These are phyloP conservation scores for Isoperla grammatica DNA, from an alignment of 2,888 invertebrate genomes.

Conservation along the genomic window DNA sequence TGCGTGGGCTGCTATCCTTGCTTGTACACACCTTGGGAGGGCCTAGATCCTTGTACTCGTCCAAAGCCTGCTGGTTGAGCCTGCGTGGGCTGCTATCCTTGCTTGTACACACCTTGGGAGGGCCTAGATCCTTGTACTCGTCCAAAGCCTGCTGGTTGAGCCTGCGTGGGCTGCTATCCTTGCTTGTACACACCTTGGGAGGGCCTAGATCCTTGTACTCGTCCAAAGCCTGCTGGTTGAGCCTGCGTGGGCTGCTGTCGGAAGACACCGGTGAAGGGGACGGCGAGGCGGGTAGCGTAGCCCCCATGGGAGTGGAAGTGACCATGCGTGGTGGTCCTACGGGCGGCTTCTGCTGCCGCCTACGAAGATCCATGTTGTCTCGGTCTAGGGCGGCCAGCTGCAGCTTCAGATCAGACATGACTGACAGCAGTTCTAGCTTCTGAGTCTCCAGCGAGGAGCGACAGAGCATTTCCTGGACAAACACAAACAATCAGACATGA, in stretches of 20 bases:
- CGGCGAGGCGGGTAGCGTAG: conserved; percentile 38
- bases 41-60: too few species aligned
- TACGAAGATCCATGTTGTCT: conserved; percentile 74
- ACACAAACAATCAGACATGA: conserved; percentile 57
- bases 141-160: too few species aligned
- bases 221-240: conserved; percentile 33
- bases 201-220: conserved; percentile 37
- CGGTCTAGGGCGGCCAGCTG: conserved; percentile 81
- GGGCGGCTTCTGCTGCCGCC: conserved; percentile 39
- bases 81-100: too few species aligned
- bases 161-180: too few species aligned
- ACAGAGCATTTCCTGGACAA: conserved; percentile 71
- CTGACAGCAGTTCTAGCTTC: conserved; percentile 88
- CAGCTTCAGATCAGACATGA: conserved; percentile 86
- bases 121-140: too few species aligned
- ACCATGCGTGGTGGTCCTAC: conserved; percentile 45
- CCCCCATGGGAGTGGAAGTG: conserved; percentile 38
- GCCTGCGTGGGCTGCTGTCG: conserved; percentile 26
- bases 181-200: conserved; percentile 26
- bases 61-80: too few species aligned
- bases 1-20: too few species aligned
- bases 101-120: too few species aligned
- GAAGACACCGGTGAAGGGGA: conserved; percentile 45
- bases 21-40: too few species aligned
- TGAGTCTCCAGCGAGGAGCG: conserved; percentile 89